Base-by-base conservation (phyloP, 2,113 vertebrate genomes). In the Emydocephalus ijimae region DNA sequence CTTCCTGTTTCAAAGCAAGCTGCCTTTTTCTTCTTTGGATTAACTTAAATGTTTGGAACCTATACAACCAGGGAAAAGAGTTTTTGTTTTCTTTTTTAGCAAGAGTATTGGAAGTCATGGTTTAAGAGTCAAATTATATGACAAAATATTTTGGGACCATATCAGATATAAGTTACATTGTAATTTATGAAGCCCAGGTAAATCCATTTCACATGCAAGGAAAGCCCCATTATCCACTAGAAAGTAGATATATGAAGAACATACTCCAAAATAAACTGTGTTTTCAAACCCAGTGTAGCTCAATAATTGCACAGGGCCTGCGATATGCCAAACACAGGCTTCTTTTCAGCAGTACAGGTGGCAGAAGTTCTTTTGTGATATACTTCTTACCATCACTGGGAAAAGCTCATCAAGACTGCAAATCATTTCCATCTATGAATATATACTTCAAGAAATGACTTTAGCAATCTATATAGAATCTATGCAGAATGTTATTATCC, bases 21-120 rank as follows among this genome's bases (percentile, higher is more conserved):
- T 91, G 48, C 48, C 88, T 95, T 94, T 94, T 93, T 93, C 85
- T 95, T 97, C 96, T 96, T 96, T 95, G 95, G 95, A 94, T 96
- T 93, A 95, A 96, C 92, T 91, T 50, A 90, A 94, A 95, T 29
- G 34, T 93, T 43, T 56, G 91, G 94, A 93, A 69, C 61, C 69
- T 34, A 95, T 92, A 88, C 29, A 94, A 94, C 57, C 92, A 45
- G 94, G 95, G 93, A 81, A 0, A 0, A 1, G 20, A 93, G 43
- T 10, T 0, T 89, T 3, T 6, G 64, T 24, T 93, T 18, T 21
- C 91, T 48, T 45, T 81, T 85, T 91, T 92, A 54, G 57, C 0
- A 74, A 87, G 81, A 91, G 85, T 0, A 43, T 89, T 94, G 93
- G 8, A 93, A 91, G 45, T 0, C 52, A 89, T 85, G 92, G 90